Evolutionary conservation across 2,888 invertebrate species (phyloP).

Genomic region (Tenthredo distinguenda): DNA sequence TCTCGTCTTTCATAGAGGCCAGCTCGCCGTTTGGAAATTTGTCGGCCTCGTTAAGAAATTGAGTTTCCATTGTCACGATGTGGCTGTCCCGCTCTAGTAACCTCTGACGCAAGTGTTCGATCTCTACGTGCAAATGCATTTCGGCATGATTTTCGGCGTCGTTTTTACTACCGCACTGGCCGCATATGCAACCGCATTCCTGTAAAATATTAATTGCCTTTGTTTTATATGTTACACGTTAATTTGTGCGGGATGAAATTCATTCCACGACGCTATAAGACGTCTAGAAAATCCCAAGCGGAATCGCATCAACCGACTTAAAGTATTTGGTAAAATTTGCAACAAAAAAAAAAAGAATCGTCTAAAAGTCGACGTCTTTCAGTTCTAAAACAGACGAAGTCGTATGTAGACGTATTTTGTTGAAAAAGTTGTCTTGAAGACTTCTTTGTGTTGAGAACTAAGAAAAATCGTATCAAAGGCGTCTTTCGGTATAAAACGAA

Average conservation of each 20-base stretch:
- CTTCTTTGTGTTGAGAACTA: background rate
- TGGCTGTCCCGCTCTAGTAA: slow-evolving; percentile 90
- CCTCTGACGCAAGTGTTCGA: slow-evolving; percentile 91
- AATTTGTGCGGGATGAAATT: background rate
- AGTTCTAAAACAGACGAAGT: background rate
- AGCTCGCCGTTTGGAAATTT: slow-evolving; percentile 85
- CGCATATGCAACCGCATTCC: slow-evolving; percentile 84
- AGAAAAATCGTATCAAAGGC: background rate
- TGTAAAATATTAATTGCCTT: slow-evolving; percentile 60
- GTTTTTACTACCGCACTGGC: slow-evolving; percentile 77
- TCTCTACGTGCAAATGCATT: slow-evolving; percentile 91
- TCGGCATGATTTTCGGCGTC: slow-evolving; percentile 75
- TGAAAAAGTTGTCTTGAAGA: background rate
- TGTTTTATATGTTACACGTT: background rate
- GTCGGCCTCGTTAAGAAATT: slow-evolving; percentile 87
- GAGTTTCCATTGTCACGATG: slow-evolving; percentile 92
- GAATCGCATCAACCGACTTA: background rate
- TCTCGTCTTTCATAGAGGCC: slow-evolving; percentile 90
- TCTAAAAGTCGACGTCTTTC: background rate
- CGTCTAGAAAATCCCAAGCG: background rate
- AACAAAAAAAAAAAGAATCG: background rate
- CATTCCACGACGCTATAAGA: background rate
- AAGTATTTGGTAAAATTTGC: no score
- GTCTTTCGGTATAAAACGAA: background rate
- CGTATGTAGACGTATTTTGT: background rate